Evolutionary conservation across 2,888 invertebrate species (phyloP).

Genomic region (Nomada ruficornis): DNA sequence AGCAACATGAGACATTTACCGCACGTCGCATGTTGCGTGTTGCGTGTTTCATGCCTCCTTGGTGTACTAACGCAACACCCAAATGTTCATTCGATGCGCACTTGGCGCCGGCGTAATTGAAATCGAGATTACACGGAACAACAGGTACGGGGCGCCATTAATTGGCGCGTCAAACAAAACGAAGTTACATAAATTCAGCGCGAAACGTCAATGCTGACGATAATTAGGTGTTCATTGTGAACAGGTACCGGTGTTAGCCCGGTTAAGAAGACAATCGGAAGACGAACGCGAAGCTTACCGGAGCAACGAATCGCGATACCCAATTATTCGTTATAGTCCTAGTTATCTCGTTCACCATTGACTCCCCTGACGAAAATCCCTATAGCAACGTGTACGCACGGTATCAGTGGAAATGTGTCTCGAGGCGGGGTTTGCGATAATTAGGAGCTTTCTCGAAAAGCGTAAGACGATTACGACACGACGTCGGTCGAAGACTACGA

Average conservation of each 20-base stretch:
- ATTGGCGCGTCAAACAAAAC: not conserved
- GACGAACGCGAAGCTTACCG: constrained; percentile 38
- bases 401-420: constrained; percentile 51
- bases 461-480: constrained; percentile 59
- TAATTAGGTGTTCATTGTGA: constrained; percentile 62
- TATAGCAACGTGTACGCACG: constrained; percentile 30
- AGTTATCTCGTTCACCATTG: constrained; percentile 68
- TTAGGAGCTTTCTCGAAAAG: constrained; percentile 62
- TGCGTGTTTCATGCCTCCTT: too few species aligned
- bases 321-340: constrained; percentile 71
- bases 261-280: constrained; percentile 32
- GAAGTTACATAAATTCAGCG: constrained; percentile 37
- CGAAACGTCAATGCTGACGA: constrained; percentile 41
- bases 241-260: constrained; percentile 23
- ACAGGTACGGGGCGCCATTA: too few species aligned
- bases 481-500: constrained; percentile 15
- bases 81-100: not conserved
- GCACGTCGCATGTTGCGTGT: too few species aligned
- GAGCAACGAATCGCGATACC: constrained; percentile 53
- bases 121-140: too few species aligned
- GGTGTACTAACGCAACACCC: not conserved
- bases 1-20: too few species aligned
- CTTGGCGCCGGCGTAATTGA: not conserved
- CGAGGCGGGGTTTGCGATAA: constrained; percentile 59
- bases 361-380: constrained; percentile 52